These are phyloP conservation scores for Carapus acus DNA, from an alignment of 2,797 vertebrate genomes.

Conservation along the genomic window DNA sequence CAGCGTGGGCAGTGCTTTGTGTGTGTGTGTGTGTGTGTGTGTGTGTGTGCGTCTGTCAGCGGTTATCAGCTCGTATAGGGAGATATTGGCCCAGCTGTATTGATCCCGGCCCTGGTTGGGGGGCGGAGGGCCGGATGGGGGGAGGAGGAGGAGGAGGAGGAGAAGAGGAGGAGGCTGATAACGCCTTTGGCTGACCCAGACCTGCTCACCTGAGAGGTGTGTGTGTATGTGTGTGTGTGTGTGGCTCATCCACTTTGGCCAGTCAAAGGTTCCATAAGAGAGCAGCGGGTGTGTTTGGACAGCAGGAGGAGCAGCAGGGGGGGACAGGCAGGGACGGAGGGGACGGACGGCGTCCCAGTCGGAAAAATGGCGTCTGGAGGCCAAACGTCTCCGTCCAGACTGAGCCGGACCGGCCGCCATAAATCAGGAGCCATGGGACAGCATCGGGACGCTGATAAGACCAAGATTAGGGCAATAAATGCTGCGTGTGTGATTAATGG, in stretches of 20 bases:
- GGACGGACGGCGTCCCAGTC: no score
- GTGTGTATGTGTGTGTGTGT: constrained; percentile 64
- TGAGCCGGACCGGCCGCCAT: constrained; percentile 47
- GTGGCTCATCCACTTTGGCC: constrained; percentile 66
- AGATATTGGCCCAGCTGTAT: constrained; percentile 71
- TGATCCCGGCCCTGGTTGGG: constrained; percentile 65
- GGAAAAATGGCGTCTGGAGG: constrained; percentile 9
- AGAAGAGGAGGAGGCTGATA: constrained; percentile 56
- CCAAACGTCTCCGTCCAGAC: constrained; percentile 29
- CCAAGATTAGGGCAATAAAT: constrained; percentile 64
- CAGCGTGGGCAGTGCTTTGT: constrained; percentile 51
- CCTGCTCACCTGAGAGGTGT: constrained; percentile 59
- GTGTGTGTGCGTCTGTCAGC: constrained; percentile 34
- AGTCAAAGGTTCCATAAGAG: constrained; percentile 70
- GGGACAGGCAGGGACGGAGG: no score
- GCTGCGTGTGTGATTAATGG: constrained; percentile 51
- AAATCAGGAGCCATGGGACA: constrained; percentile 63
- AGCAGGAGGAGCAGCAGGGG: no score
- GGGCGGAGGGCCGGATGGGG: constrained; percentile 22
- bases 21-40: constrained; percentile 57
- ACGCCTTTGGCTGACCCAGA: constrained; percentile 52
- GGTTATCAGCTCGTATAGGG: constrained; percentile 69
- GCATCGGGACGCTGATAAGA: constrained; percentile 63
- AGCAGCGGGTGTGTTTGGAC: constrained; percentile 48
- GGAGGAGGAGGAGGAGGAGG: constrained; percentile 35